These are phyloP conservation scores for Schlechtendalia chinensis DNA, from an alignment of 1,140 invertebrate genomes.

Conservation along the genomic window DNA sequence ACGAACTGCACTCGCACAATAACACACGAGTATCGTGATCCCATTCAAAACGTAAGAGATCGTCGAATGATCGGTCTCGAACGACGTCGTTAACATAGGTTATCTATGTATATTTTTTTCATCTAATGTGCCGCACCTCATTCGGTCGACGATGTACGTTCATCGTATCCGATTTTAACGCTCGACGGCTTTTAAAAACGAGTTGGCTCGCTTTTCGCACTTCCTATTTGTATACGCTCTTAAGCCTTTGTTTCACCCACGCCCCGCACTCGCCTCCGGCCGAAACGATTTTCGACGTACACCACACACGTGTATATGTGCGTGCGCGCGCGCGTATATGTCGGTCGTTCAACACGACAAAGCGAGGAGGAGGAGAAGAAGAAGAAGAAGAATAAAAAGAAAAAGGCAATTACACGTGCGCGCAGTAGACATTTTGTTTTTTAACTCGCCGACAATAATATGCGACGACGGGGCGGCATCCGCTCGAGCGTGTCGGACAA, in stretches of 20 bases:
- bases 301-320: too few relatives aligned
- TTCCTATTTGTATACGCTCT: not conserved
- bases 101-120: too few relatives aligned
- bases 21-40: not conserved
- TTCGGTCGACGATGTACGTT: not conserved
- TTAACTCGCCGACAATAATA: not conserved
- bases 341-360: too few relatives aligned
- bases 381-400: not conserved
- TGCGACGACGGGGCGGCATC: not conserved
- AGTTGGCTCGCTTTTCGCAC: not conserved
- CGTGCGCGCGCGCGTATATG: too few relatives aligned
- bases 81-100: too few relatives aligned
- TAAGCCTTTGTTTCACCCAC: not conserved
- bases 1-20: not conserved
- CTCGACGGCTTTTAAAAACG: slow-evolving; percentile 31
- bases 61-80: not conserved
- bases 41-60: not conserved
- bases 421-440: slow-evolving; percentile 12
- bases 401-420: not conserved
- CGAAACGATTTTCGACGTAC: slow-evolving; percentile 10
- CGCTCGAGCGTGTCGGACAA: slow-evolving; percentile 15
- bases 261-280: not conserved
- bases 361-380: too few relatives aligned
- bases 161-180: slow-evolving; percentile 33
- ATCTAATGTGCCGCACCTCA: slow-evolving; percentile 22